Base-by-base conservation (phyloP, 2,113 vertebrate genomes). In the Plotosus lineatus region DNA sequence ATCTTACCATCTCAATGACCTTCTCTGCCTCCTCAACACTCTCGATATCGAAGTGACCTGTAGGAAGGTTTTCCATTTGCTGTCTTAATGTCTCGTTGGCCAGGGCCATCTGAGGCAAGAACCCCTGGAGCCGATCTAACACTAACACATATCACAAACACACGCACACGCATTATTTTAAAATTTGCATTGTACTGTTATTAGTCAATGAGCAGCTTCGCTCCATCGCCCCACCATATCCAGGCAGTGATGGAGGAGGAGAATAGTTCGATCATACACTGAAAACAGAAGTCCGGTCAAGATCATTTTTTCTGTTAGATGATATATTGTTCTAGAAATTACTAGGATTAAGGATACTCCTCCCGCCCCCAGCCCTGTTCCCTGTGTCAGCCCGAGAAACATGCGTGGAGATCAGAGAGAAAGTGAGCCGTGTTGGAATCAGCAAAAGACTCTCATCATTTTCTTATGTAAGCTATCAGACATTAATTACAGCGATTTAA, bases 1-100 rank as follows among this genome's bases (percentile, higher is more conserved):
- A 56, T 48, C 90, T 94, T 91, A 97, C 97, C 97, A 98, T 97
- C 89, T 98, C 95, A 86, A 98, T 95, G 65, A 98, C 81, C 68
- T 92, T 94, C 83, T 93, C 94, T 0, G 88, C 87, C 12, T 83
- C 89, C n/a, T 94, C 93, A 50, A 95, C 85, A 11, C 91, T 90
- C 91, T 98, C 96, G 31, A 97, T 98, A 86, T 97, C 93, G 86
- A 96, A 98, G 50, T 46, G 84, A 50, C 93, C 93, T 51, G 89
- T 86, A 4, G 95, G 92, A 46, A 89, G 89, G 1, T 87, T 86
- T 15, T 93, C 90, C 88, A 97, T 96, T 86, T 96, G 94, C 88
- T 86, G 92, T 83, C 80, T 92, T 42, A 98, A 90, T 58, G 94
- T 93, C 82, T 95, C 91, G 23, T 98, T 98, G 78, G 97, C 97